Evolutionary conservation across 2,888 invertebrate species (phyloP), one percentile per base, ranked within the genome.

Genomic region (Bellardia bayeri): DNA sequence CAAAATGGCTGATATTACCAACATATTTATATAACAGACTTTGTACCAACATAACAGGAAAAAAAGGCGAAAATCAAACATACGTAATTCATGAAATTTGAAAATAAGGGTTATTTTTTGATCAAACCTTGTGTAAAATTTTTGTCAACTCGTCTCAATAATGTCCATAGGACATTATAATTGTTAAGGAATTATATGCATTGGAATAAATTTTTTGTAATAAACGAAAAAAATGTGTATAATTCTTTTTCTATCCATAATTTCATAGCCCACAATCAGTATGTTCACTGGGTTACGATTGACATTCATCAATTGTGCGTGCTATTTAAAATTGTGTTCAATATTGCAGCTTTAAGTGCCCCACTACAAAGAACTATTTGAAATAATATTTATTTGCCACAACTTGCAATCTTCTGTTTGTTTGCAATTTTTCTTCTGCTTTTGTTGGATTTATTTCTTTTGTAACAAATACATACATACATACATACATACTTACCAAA

Each of bases 321-420:
- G 61, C 42, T 16, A 37, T 40, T 61, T 30, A 80, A 63, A 61
- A 33, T 45, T 63, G 37, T 51, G 45, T 71, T 71, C 61, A 11
- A 23, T 51, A 40, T 51, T 71, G 40, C 40, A 9, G 23, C 23
- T 49, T 45, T 13, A 58, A 58, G 30, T 37, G 51, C 7, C 56
- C 23, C 23, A 56, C 30, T 58, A 58, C 9, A 33, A 42, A 54
- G 40, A 76, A 9, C 51, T 54, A 54, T 58, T 69, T 78, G 30
- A 30, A 78, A 56, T 66, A 42, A 42, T 69, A 58, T 68, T 78
- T 66, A 54, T 66, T 79, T 69, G 58, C 79, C 37, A 80, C 80
- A 71, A 71, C 66, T 63, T 54, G 66, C 49, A 66, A 37, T 63
- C 54, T n/a, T 64, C 58, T 72, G 51, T 42, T 80, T 54, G 23